These are phyloP conservation scores for Actenoides lindsayi DNA, from an alignment of 2,113 vertebrate species.

Conservation along the genomic window DNA sequence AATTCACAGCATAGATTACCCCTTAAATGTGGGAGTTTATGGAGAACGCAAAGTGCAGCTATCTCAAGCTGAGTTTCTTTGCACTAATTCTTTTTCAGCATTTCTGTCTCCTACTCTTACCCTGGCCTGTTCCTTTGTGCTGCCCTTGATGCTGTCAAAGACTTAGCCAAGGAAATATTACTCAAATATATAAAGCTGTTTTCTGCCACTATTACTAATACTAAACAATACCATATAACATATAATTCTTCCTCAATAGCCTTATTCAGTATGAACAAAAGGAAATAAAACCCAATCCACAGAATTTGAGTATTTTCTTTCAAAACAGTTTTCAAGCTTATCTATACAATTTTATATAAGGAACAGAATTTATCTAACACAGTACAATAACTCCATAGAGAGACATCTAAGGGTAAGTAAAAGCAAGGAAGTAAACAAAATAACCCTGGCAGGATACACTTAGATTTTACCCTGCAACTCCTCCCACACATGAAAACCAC, in stretches of 20 bases:
- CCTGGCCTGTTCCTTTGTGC: neutral
- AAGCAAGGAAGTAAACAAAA: neutral
- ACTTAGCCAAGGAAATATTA: neutral
- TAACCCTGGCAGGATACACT: neutral
- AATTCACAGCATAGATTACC: neutral
- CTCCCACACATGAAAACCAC: neutral
- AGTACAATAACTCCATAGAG: neutral
- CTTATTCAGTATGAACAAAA: neutral
- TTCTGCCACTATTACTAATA: neutral
- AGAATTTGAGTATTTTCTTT: neutral
- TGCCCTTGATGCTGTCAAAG: neutral
- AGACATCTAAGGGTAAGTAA: neutral
- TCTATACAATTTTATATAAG: neutral
- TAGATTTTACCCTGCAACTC: neutral
- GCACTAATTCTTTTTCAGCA: neutral
- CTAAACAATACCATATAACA: neutral
- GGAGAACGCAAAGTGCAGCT: neutral
- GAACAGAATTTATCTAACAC: neutral
- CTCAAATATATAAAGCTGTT: neutral
- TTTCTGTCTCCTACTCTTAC: neutral
- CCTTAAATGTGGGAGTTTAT: neutral
- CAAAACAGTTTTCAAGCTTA: neutral
- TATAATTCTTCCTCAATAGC: neutral
- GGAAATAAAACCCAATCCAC: neutral
- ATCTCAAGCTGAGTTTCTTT: neutral